phyloP scores from a whole-genome alignment of 2,797 vertebrate species.

The Artibeus jamaicensis region DNA sequence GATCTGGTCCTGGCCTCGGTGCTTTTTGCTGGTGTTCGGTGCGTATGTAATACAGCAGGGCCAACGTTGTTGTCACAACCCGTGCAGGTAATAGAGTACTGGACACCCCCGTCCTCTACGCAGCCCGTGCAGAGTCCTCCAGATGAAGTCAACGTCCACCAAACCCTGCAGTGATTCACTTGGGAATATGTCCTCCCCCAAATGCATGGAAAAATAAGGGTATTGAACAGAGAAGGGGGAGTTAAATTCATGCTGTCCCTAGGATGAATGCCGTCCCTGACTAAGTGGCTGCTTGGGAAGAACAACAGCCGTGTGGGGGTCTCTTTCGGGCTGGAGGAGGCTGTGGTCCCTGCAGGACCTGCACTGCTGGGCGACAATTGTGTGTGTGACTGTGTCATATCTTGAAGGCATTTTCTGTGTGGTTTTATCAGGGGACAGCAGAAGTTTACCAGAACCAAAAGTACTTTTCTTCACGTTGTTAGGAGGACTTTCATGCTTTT shows the following conservation, averaged over 20 bases:
- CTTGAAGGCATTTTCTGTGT: slow-evolving; percentile 78
- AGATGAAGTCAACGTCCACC: background rate
- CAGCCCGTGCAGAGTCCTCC: background rate
- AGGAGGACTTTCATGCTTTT: slow-evolving; percentile 79
- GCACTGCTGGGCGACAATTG: slow-evolving; percentile 65
- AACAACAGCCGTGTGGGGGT: slow-evolving; percentile 67
- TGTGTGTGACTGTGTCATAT: slow-evolving; percentile 77
- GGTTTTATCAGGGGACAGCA: slow-evolving; percentile 77
- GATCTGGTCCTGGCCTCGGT: background rate
- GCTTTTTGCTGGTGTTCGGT: background rate
- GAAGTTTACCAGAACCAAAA: slow-evolving; percentile 82
- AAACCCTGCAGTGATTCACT: slow-evolving; percentile 43
- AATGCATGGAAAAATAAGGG: slow-evolving; percentile 50
- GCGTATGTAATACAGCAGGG: background rate
- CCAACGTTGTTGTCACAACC: background rate
- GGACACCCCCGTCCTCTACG: background rate
- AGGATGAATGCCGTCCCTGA: slow-evolving; percentile 75
- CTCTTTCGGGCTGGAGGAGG: slow-evolving; percentile 74
- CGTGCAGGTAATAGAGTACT: background rate
- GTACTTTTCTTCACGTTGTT: slow-evolving; percentile 76
- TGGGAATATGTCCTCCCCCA: slow-evolving; percentile 40
- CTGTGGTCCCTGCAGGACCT: slow-evolving; percentile 55
- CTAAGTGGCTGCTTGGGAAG: slow-evolving; percentile 49
- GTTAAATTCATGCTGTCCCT: slow-evolving; percentile 48
- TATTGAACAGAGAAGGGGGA: slow-evolving; percentile 63